Evolutionary conservation across 1,140 invertebrate genomes (phyloP).

Genomic region (Zaprionus ghesquierei): DNA sequence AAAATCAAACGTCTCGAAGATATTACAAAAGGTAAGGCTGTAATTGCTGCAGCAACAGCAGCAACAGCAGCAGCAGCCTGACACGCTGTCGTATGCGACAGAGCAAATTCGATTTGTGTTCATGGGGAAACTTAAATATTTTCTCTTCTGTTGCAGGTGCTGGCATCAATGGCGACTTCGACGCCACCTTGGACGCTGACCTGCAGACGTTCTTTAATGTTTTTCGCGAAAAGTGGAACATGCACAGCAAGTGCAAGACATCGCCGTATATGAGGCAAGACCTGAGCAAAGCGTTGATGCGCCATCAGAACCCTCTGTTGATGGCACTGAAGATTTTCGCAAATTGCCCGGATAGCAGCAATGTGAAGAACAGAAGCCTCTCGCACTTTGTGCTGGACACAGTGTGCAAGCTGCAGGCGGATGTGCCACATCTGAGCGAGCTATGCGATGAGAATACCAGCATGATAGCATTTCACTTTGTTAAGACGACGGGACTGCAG

Average conservation of each 20-base stretch:
- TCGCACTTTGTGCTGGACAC: conserved; percentile 85
- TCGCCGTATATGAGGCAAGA: conserved; percentile 82
- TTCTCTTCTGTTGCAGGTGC: conserved; percentile 36
- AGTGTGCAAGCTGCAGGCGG: conserved; percentile 83
- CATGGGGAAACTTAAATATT: not conserved
- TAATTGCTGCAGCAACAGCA: not conserved
- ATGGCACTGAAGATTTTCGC: conserved; percentile 84
- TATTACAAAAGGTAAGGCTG: conserved; percentile 62
- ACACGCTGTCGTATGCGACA: not conserved
- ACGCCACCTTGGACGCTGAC: conserved; percentile 59
- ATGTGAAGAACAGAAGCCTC: conserved; percentile 85
- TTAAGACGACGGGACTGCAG: conserved; percentile 84
- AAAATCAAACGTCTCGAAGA: conserved; percentile 78
- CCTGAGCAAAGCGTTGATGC: conserved; percentile 83
- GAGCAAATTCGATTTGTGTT: not conserved
- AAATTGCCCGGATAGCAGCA: conserved; percentile 85
- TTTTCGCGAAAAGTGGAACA: conserved; percentile 72
- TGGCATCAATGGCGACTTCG: conserved; percentile 75
- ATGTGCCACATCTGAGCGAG: conserved; percentile 59
- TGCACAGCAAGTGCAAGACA: conserved; percentile 84
- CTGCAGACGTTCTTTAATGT: conserved; percentile 58
- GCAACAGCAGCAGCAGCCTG: not conserved
- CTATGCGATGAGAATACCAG: conserved; percentile 84
- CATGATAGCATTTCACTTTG: conserved; percentile 85
- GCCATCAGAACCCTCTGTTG: conserved; percentile 84